Evolutionary conservation across 1,140 invertebrate genomes (phyloP).

Genomic region (Apocrypta bakeri): DNA sequence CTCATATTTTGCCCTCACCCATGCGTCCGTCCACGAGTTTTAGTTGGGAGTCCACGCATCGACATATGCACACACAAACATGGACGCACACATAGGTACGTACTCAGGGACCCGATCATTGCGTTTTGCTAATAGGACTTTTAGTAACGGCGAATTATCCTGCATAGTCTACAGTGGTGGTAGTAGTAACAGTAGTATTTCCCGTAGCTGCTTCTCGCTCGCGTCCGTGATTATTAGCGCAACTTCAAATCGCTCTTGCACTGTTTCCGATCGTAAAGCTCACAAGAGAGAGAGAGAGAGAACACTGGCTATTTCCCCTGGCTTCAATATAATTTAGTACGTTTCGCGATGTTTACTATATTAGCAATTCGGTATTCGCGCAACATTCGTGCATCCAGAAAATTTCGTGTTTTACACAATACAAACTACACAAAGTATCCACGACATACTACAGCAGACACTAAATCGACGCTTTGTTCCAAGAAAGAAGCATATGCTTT

Average conservation of each 20-base stretch:
- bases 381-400: constrained; percentile 24
- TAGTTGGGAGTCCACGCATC: constrained; percentile 32
- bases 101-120: constrained; percentile 27
- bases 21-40: neutral
- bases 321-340: constrained; percentile 44
- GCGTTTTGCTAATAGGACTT: constrained; percentile 44
- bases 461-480: neutral
- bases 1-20: neutral
- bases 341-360: constrained; percentile 4
- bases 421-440: no score
- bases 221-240: constrained; percentile 37
- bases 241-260: constrained; percentile 46
- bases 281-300: constrained; percentile 24
- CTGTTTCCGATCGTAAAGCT: constrained; percentile 50
- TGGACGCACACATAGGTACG: neutral
- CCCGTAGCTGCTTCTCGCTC: neutral
- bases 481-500: neutral
- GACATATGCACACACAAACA: neutral
- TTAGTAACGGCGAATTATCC: constrained; percentile 48
- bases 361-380: neutral
- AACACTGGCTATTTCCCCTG: constrained; percentile 9
- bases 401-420: constrained; percentile 42
- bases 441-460: neutral
- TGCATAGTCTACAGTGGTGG: no score
- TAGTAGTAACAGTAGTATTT: neutral